Evolutionary conservation across 1,140 invertebrate species (phyloP).

Genomic region (Leptinotarsa lineolata): DNA sequence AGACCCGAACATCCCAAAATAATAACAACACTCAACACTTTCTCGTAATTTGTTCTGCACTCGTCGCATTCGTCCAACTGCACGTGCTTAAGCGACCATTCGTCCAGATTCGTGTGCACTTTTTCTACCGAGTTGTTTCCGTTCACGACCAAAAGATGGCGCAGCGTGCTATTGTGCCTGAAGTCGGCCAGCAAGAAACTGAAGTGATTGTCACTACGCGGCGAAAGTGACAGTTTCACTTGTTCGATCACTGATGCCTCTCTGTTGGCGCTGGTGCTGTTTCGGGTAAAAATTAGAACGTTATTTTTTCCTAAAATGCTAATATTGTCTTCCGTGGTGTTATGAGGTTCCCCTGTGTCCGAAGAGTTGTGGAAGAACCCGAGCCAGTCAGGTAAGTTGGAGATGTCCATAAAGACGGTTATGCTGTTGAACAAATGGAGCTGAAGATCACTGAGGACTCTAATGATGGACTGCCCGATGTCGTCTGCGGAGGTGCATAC

Average conservation of each 20-base stretch:
- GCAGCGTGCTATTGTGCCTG: slow-evolving; percentile 39
- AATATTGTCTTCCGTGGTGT: slow-evolving; percentile 14
- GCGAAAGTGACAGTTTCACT: slow-evolving; percentile 23
- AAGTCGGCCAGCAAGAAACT: slow-evolving; percentile 44
- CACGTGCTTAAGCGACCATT: slow-evolving; percentile 51
- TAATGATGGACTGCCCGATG: slow-evolving; percentile 44
- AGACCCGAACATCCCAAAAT: slow-evolving; percentile 50
- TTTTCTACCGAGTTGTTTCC: slow-evolving; percentile 38
- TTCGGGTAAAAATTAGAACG: slow-evolving; percentile 42
- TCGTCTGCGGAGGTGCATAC: slow-evolving; percentile 49
- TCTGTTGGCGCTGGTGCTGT: slow-evolving; percentile 33
- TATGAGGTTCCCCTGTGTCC: not conserved
- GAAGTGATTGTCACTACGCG: slow-evolving; percentile 11
- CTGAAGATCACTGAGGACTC: slow-evolving; percentile 42
- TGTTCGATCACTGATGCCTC: slow-evolving; percentile 38
- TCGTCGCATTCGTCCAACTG: slow-evolving; percentile 51
- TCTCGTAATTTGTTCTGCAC: slow-evolving; percentile 44
- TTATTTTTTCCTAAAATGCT: slow-evolving; percentile 36
- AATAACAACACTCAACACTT: slow-evolving; percentile 41
- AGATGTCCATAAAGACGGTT: slow-evolving; percentile 50
- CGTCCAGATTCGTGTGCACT: slow-evolving; percentile 46
- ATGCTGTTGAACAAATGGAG: slow-evolving; percentile 46
- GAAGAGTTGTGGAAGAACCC: slow-evolving; percentile 16
- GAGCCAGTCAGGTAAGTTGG: slow-evolving; percentile 49
- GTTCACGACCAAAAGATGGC: slow-evolving; percentile 41